These are phyloP conservation scores for Syrmaticus mikado DNA, from an alignment of 2,113 vertebrate species.

Conservation along the genomic window DNA sequence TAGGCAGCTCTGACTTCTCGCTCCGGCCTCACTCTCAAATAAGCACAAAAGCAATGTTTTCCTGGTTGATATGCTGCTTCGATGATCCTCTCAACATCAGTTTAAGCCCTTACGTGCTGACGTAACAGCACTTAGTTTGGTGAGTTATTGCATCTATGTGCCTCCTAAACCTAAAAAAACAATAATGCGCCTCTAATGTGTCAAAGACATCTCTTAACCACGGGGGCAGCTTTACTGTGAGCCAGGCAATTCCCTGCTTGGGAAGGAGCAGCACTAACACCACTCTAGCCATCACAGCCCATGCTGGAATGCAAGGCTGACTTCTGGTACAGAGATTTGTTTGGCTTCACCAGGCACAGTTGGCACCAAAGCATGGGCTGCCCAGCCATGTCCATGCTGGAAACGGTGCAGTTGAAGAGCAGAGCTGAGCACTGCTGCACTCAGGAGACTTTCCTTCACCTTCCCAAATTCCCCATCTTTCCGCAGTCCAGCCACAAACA, in stretches of 20 bases:
- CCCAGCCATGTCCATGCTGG: background rate
- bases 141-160: background rate
- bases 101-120: background rate
- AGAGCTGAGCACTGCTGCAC: fast-evolving
- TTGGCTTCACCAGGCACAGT: background rate
- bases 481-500: background rate
- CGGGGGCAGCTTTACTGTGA: background rate
- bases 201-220: background rate
- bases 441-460: background rate
- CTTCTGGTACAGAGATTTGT: background rate
- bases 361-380: background rate
- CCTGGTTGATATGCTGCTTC: background rate
- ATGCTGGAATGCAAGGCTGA: background rate
- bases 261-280: background rate
- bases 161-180: background rate
- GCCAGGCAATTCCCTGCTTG: background rate
- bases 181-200: background rate
- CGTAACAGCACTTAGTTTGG: background rate
- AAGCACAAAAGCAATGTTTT: background rate
- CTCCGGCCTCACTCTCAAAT: background rate
- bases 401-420: background rate
- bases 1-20: background rate
- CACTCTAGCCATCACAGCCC: background rate
- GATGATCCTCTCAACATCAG: background rate
- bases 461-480: background rate